Conservation (phyloP, 2,888 invertebrate genomes). For the Chymomyza amoena region DNA sequence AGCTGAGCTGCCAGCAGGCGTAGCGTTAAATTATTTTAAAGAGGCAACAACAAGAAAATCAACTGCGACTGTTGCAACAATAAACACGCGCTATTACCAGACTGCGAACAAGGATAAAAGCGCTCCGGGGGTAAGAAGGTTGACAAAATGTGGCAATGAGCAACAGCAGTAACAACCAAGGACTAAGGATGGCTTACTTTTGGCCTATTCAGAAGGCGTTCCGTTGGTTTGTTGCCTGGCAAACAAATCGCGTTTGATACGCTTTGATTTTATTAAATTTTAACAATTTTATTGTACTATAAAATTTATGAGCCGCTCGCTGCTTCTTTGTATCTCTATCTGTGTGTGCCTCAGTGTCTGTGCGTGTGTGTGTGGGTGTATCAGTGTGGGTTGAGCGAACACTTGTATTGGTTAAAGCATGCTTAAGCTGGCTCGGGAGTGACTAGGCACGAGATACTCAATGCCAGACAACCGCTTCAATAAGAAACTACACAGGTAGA, state of each 20-base stretch:
- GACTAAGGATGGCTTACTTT: conserved; percentile 10
- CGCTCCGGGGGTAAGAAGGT: conserved; percentile 3
- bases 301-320: conserved; percentile 58
- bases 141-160: not conserved
- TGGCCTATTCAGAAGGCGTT: not conserved
- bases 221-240: conserved; percentile 51
- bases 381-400: conserved; percentile 7
- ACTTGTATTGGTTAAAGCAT: too few relatives aligned
- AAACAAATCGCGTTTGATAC: conserved; percentile 72
- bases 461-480: not conserved
- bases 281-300: conserved; percentile 69
- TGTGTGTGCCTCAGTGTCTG: conserved; percentile 5
- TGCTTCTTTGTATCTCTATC: not conserved
- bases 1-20: conserved; percentile 44
- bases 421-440: conserved; percentile 14
- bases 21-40: conserved; percentile 70
- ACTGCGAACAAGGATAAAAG: conserved; percentile 51
- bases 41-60: conserved; percentile 33
- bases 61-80: conserved; percentile 67
- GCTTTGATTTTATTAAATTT: conserved; percentile 73
- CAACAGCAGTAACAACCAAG: conserved; percentile 1
- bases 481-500: too few relatives aligned
- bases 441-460: conserved; percentile 21
- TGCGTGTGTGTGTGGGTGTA: not conserved
- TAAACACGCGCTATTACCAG: conserved; percentile 72